Conservation (phyloP, 1,140 invertebrate species). For the Achroia grisella region DNA sequence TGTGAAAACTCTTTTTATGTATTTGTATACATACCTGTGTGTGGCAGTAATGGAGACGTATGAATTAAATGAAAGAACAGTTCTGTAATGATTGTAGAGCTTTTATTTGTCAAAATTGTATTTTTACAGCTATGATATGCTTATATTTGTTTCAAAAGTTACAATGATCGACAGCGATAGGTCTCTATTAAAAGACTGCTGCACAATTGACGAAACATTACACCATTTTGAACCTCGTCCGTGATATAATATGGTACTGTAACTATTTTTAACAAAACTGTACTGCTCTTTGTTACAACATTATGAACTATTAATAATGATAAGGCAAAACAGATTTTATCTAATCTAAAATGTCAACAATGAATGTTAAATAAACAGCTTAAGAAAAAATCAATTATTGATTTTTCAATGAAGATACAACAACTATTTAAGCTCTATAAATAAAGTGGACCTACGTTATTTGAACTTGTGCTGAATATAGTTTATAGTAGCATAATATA, state of each 20-base stretch:
- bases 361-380: conserved; percentile 69
- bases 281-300: conserved; percentile 62
- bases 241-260: conserved; percentile 45
- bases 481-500: conserved; percentile 53
- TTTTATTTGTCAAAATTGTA: conserved; percentile 81
- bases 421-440: conserved; percentile 56
- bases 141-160: conserved; percentile 84
- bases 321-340: conserved; percentile 70
- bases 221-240: conserved; percentile 51
- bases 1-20: neutral
- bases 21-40: conserved; percentile 25
- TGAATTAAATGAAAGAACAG: conserved; percentile 38
- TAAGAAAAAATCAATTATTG: conserved; percentile 40
- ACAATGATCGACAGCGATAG: conserved; percentile 73
- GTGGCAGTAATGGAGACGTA: neutral
- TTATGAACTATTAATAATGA: conserved; percentile 68
- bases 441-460: conserved; percentile 66
- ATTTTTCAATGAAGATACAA: conserved; percentile 41
- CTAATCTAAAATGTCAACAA: conserved; percentile 72
- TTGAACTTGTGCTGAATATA: conserved; percentile 68
- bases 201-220: conserved; percentile 64
- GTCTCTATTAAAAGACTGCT: conserved; percentile 50
- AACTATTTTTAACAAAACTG: conserved; percentile 63
- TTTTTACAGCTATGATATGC: conserved; percentile 90
- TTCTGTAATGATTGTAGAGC: conserved; percentile 75